phyloP scores from a whole-genome alignment of 2,113 vertebrate genomes.

The Cervus canadensis region DNA sequence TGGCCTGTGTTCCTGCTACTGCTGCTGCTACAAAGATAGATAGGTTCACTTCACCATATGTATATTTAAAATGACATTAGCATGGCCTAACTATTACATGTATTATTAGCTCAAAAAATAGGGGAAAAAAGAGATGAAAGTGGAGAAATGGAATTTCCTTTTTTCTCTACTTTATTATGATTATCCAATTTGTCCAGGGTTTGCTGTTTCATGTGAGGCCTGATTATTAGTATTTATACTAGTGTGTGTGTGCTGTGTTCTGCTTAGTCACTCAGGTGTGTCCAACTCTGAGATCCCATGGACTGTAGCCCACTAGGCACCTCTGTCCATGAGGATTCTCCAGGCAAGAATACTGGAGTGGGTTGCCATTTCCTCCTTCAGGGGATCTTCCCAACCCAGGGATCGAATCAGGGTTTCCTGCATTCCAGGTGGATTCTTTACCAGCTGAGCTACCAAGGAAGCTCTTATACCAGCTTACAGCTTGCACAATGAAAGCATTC shows the following conservation, averaged over 20 bases:
- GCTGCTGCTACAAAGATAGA: not conserved
- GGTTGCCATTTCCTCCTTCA: not conserved
- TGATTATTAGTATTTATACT: not conserved
- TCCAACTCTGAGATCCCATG: not conserved
- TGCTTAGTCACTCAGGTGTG: not conserved
- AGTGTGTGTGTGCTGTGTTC: not conserved
- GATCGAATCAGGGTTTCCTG: not conserved
- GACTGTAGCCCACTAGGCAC: not conserved
- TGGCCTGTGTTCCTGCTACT: not conserved
- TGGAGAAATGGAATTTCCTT: not conserved
- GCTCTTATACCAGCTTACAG: not conserved
- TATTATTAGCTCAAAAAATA: not conserved
- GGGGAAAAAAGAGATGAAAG: not conserved
- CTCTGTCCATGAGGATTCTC: not conserved
- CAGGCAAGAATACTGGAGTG: not conserved
- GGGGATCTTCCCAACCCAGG: not conserved
- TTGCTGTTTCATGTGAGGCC: not conserved
- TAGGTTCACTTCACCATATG: not conserved
- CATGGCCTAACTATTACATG: not conserved
- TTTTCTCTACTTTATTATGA: not conserved
- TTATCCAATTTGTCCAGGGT: not conserved
- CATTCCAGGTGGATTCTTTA: not conserved
- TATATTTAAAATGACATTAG: not conserved
- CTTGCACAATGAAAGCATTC: not conserved
- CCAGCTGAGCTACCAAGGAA: not conserved